Evolutionary conservation across 1,140 invertebrate species (phyloP), one percentile per base, ranked within the genome.

Genomic region (Philotrypesis tridentata): DNA sequence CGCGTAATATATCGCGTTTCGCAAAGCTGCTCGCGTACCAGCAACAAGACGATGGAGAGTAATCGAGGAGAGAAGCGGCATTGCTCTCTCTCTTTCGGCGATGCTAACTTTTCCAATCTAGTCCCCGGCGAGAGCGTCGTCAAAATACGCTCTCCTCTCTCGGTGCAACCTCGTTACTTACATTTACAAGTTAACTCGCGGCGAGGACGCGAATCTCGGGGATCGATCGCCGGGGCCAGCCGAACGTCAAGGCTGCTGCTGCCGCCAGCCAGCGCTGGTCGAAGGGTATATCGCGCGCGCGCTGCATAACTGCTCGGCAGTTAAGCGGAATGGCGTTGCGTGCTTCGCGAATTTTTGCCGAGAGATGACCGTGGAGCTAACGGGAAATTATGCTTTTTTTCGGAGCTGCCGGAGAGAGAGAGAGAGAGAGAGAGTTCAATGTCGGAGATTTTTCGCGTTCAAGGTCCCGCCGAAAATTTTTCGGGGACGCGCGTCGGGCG

Each of bases 141-240:
- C 27, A 65, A 76, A 76, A 76, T 21, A 67, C 14, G 27, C 27
- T 60, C 12, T 8, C 23, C 7, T 37, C 31, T 37, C 31, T 65
- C 23, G 9, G n/a, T 25, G 29, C 33, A 17, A 78, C 63, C 25
- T 78, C 63, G n/a, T 78, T 78, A 68, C 40, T 78, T 78, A 78
- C 27, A 78, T 78, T 78, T 78, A 55, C 76, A 78, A 78, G 76
- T 78, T 70, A 55, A 55, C 25, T 68, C 23, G 14, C 5, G n/a
- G n/a, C 60, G 12, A 23, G 21, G 60, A 68, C 14, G 37, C 17
- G 40, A 70, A 55, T 70, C n/a, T 40, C 17, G 12, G 21, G 43
- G 11, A 78, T 78, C 76, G 76, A 78, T 78, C 40, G 76, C 8
- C 14, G 60, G 55, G 27, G 33, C 37, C 31, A 31, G 33, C n/a